Base-by-base conservation (phyloP, 2,797 vertebrate species). In the Oophaga sylvatica region DNA sequence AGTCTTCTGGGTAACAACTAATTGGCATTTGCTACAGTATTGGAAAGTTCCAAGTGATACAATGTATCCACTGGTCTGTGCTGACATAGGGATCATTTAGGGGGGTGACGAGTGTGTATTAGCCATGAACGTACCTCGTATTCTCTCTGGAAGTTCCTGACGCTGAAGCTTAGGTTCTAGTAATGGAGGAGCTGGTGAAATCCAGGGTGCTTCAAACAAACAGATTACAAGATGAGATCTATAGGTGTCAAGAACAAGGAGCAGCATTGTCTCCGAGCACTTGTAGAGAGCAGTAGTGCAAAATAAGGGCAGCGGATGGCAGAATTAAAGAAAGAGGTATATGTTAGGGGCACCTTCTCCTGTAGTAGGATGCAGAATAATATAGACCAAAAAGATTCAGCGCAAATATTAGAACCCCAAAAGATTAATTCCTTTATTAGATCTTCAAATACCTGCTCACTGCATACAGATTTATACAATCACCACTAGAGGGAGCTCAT, bases 121-220 rank as follows among this genome's bases (percentile, higher is more conserved):
- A 59, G 13, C 22, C 35, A 19, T 8, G 80, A n/a, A 84, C 93
- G 90, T 93, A 94, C 93, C 94, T 93, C 2, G 73, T 71, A 93
- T 92, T 85, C 65, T 92, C 89, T 93, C 3, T 0, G 91, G 91
- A 84, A 91, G 83, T 0, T 91, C 89, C 87, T 20, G 71, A 3
- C 70, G 67, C 86, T 90, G 92, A 0, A 0, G 75, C 86, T 91
- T 91, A 70, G 90, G 85, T 90, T 87, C 90, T 20, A 80, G 80
- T 35, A 89, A 48, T 53, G 90, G 84, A 86, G 90, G 87, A 80
- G 79, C 87, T 77, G 87, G 19, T 70, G 87, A 59, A 63, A 60
- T 82, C 87, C 63, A 73, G 73, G 63, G 84, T 87, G 88, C 91
- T 92, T 91, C 77, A 0, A 11, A 88, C 73, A 89, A 78, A n/a